Evolutionary conservation across 2,113 vertebrate genomes (phyloP).

Genomic region (Pygoscelis adeliae): DNA sequence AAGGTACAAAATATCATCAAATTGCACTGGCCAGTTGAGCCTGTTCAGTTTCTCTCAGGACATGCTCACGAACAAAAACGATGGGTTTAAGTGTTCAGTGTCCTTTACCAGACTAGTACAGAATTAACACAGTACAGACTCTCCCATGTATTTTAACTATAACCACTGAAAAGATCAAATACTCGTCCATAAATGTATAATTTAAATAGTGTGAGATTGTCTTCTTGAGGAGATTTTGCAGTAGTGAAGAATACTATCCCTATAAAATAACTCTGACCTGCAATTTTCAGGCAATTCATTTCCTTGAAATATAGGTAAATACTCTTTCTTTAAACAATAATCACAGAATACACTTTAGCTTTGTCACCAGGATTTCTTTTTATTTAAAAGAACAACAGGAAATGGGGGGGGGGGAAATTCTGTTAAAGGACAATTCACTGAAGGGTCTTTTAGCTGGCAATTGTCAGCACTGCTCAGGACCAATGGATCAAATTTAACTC

Average conservation of each 20-base stretch:
- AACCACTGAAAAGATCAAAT: neutral
- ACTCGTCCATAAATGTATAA: neutral
- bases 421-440: conserved; percentile 74
- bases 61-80: neutral
- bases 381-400: conserved; percentile 75
- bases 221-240: neutral
- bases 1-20: neutral
- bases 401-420: neutral
- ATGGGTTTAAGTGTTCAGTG: neutral
- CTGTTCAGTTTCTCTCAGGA: neutral
- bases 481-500: conserved; percentile 74
- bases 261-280: neutral
- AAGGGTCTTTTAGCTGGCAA: conserved; percentile 77
- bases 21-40: neutral
- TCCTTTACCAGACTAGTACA: neutral
- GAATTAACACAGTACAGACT: neutral
- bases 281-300: neutral
- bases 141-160: neutral
- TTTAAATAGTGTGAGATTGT: neutral
- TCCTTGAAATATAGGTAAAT: neutral
- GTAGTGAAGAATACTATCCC: neutral
- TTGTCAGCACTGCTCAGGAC: conserved; percentile 72
- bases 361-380: conserved; percentile 72
- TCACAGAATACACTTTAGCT: conserved; percentile 67
- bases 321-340: conserved; percentile 55